A percentile compares a stretch with the other conserved stretches of the same genome.
These are phyloP conservation scores for Microplitis manilae DNA, from an alignment of 2,888 invertebrate genomes.

Conservation along the genomic window DNA sequence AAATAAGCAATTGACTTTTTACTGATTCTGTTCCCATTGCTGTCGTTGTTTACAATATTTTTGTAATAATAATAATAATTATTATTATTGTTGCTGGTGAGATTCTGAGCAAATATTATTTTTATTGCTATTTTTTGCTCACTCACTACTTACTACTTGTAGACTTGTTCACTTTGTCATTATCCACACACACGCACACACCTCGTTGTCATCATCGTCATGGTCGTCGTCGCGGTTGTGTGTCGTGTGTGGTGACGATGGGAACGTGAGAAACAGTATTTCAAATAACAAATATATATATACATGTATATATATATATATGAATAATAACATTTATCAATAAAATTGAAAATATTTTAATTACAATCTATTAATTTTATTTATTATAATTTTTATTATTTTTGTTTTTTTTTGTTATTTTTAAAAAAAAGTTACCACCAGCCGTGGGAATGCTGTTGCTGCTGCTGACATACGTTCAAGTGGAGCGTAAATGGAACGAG, in stretches of 20 bases:
- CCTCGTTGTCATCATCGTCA: neutral
- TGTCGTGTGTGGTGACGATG: slow-evolving; percentile 16
- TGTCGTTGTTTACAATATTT: neutral
- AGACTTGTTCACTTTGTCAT: slow-evolving; percentile 21
- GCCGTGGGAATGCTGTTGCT: slow-evolving; percentile 22
- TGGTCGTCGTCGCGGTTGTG: neutral
- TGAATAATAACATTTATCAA: neutral
- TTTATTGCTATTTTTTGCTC: slow-evolving; percentile 3
- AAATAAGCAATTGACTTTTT: no score
- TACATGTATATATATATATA: neutral
- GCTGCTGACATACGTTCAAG: slow-evolving; percentile 16
- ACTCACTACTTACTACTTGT: neutral
- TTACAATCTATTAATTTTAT: slow-evolving; percentile 10
- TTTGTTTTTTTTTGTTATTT: neutral
- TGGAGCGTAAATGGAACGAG: slow-evolving; percentile 28
- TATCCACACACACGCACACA: slow-evolving; percentile 2
- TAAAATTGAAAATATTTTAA: neutral
- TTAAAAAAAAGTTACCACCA: slow-evolving; percentile 2
- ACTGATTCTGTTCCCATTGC: neutral
- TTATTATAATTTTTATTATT: slow-evolving; percentile 18
- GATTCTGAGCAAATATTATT: slow-evolving; percentile 15
- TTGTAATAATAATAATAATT: neutral
- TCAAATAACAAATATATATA: slow-evolving; percentile 18
- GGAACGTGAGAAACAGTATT: slow-evolving; percentile 14
- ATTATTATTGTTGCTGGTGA: neutral